These are phyloP conservation scores for Glyphotaelius pellucidus DNA, from an alignment of 2,888 invertebrate species.

Conservation along the genomic window DNA sequence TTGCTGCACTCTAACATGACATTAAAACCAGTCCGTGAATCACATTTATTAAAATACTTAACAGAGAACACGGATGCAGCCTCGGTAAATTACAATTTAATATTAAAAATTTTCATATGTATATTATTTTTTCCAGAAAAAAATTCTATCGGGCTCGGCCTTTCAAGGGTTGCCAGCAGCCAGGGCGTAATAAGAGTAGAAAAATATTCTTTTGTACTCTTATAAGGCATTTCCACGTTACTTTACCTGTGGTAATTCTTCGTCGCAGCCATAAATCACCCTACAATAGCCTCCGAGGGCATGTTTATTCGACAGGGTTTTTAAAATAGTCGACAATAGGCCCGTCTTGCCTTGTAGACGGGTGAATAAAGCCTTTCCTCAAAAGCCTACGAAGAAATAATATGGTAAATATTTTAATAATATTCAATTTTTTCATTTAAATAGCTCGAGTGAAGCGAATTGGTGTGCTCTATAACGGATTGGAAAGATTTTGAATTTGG, in stretches of 20 bases:
- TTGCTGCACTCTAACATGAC: neutral
- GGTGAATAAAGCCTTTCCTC: neutral
- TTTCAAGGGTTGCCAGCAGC: neutral
- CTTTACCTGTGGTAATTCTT: neutral
- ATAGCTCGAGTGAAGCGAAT: neutral
- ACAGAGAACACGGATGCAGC: neutral
- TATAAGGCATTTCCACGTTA: neutral
- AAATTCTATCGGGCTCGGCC: neutral
- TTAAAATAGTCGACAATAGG: neutral
- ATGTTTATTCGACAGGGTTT: neutral
- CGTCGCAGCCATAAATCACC: neutral
- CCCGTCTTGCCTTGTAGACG: neutral
- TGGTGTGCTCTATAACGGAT: neutral
- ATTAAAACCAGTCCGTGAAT: neutral
- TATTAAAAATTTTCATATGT: neutral
- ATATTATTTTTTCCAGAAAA: neutral
- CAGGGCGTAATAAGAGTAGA: neutral
- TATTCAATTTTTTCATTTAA: neutral
- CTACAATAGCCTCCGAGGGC: neutral
- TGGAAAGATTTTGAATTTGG: neutral
- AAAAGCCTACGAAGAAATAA: neutral
- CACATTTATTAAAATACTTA: neutral
- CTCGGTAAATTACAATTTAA: neutral
- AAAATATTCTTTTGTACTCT: neutral
- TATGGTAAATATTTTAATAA: neutral